Conservation (phyloP, 1,140 invertebrate genomes). For the Idris sp. region DNA sequence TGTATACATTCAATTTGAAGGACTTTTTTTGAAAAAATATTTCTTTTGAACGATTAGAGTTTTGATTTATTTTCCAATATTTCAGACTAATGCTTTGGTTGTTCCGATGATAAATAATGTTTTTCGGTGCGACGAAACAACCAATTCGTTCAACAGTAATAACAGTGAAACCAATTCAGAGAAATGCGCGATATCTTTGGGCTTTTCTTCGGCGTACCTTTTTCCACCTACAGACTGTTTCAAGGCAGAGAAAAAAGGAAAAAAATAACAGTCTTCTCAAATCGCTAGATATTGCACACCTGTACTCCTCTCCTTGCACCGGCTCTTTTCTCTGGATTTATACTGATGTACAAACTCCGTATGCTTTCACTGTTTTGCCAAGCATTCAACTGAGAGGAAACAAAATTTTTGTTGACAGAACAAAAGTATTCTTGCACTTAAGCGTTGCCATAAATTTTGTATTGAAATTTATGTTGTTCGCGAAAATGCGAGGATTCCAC, state of each 20-base stretch:
- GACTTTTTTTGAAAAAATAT: too few relatives aligned
- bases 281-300: slow-evolving; percentile 59
- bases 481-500: slow-evolving; percentile 1
- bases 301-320: slow-evolving; percentile 53
- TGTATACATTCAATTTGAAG: too few relatives aligned
- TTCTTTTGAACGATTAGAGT: slow-evolving; percentile 6
- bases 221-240: slow-evolving; percentile 48
- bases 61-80: slow-evolving; percentile 6
- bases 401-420: slow-evolving; percentile 41
- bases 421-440: slow-evolving; percentile 22
- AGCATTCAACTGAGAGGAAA: slow-evolving; percentile 18
- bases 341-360: slow-evolving; percentile 47
- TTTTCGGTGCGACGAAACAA: slow-evolving; percentile 18
- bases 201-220: slow-evolving; percentile 54
- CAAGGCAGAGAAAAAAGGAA: slow-evolving; percentile 35
- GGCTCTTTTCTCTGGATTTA: slow-evolving; percentile 38
- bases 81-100: slow-evolving; percentile 27
- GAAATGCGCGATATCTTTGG: slow-evolving; percentile 43
- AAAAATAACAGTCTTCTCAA: slow-evolving; percentile 49
- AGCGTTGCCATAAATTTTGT: slow-evolving; percentile 14
- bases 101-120: slow-evolving; percentile 44
- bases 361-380: slow-evolving; percentile 5
- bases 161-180: slow-evolving; percentile 57
- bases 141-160: slow-evolving; percentile 49
- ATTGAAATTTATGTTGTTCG: slow-evolving; percentile 25